Percentiles rank a stretch among this genome's conserved stretches.
Evolutionary conservation across 2,888 invertebrate genomes (phyloP).

Genomic region (Ormia ochracea): DNA sequence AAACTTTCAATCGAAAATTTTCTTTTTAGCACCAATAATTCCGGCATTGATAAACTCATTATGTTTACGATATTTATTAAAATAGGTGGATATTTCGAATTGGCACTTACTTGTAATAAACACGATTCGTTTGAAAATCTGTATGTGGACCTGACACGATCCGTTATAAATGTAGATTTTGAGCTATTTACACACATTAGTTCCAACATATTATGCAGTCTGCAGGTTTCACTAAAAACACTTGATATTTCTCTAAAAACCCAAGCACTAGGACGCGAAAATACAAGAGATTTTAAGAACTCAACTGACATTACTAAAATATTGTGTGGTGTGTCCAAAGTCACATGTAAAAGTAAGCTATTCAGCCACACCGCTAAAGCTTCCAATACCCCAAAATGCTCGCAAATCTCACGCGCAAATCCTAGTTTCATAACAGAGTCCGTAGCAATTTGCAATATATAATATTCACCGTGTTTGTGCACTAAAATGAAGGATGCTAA

Average conservation of each 20-base stretch:
- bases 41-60: too few relatives aligned
- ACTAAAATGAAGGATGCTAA: conserved; percentile 64
- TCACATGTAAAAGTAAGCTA: conserved; percentile 62
- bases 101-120: conserved; percentile 68
- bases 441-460: conserved; percentile 69
- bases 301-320: conserved; percentile 66
- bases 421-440: conserved; percentile 71
- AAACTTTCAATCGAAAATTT: too few relatives aligned
- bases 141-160: conserved; percentile 70
- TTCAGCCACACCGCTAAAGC: conserved; percentile 68
- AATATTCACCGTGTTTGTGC: conserved; percentile 67
- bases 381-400: conserved; percentile 72
- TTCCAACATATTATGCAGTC: conserved; percentile 60
- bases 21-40: too few relatives aligned
- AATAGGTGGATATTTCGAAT: too few relatives aligned
- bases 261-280: conserved; percentile 72
- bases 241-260: conserved; percentile 68
- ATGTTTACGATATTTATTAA: too few relatives aligned
- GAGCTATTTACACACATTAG: conserved; percentile 68
- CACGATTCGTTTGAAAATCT: conserved; percentile 72
- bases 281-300: conserved; percentile 71
- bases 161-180: conserved; percentile 66
- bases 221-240: conserved; percentile 65
- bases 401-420: conserved; percentile 70
- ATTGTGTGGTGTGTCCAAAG: conserved; percentile 23